Evolutionary conservation across 2,888 invertebrate species (phyloP).

Genomic region (Synergus japonicus): DNA sequence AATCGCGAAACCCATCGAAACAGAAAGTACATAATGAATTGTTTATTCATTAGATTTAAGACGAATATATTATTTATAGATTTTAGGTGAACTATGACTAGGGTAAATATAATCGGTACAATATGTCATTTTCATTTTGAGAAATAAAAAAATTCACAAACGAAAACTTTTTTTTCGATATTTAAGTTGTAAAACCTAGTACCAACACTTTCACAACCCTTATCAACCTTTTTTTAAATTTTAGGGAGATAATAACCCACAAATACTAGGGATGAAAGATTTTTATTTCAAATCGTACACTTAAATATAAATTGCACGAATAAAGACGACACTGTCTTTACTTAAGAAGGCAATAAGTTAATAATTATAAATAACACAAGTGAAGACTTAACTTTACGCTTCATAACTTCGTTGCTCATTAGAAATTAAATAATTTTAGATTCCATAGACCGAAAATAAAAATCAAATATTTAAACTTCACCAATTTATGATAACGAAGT

Average conservation of each 20-base stretch:
- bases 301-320: background rate
- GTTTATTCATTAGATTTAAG: constrained; percentile 39
- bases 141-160: constrained; percentile 47
- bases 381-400: background rate
- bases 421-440: background rate
- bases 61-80: constrained; percentile 42
- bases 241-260: background rate
- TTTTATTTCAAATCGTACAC: constrained; percentile 7
- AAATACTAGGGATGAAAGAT: background rate
- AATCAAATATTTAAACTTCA: background rate
- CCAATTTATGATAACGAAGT: background rate
- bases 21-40: constrained; percentile 37
- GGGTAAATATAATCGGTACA: constrained; percentile 43
- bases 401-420: background rate
- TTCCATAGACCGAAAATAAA: background rate
- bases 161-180: background rate
- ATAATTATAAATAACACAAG: background rate
- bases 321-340: constrained; percentile 32
- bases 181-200: too few relatives aligned
- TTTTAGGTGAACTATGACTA: constrained; percentile 40
- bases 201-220: too few relatives aligned
- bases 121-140: constrained; percentile 53
- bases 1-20: constrained; percentile 1
- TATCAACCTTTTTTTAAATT: background rate
- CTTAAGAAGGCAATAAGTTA: constrained; percentile 20